Evolutionary conservation across 2,113 vertebrate species (phyloP).

Genomic region (Catharus bicknelli): DNA sequence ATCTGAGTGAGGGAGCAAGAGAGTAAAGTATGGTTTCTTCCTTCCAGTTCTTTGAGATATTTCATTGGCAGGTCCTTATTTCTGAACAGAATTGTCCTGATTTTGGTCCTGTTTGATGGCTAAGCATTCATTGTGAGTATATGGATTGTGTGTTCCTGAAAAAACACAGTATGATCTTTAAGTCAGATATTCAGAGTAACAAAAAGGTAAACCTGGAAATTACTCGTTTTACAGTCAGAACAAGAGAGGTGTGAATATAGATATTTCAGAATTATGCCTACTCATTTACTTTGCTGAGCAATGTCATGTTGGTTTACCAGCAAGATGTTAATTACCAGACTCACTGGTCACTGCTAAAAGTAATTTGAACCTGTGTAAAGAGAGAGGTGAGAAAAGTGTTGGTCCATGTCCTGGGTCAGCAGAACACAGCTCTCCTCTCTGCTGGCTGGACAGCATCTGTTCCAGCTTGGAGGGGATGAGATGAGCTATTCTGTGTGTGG

Average conservation of each 20-base stretch:
- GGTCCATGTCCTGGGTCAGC: not conserved
- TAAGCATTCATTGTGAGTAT: not conserved
- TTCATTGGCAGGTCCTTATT: not conserved
- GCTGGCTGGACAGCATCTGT: conserved; percentile 12
- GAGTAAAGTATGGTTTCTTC: not conserved
- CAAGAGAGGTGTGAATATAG: not conserved
- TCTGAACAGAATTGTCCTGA: not conserved
- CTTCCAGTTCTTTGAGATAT: not conserved
- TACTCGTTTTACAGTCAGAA: not conserved
- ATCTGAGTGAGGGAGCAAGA: not conserved
- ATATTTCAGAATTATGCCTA: not conserved
- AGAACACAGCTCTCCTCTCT: not conserved
- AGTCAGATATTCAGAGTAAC: not conserved
- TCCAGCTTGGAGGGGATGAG: conserved; percentile 1
- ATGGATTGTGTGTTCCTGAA: not conserved
- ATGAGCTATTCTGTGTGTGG: not conserved
- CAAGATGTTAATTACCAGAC: not conserved
- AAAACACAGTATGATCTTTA: not conserved
- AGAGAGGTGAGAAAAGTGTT: not conserved
- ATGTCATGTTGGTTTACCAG: not conserved
- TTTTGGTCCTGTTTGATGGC: not conserved
- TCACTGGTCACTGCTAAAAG: not conserved
- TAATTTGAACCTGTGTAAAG: not conserved
- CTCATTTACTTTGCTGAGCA: not conserved
- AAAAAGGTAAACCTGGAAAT: not conserved